phyloP scores from a whole-genome alignment of 53 echinoderm and acorn worm genomes.

The Luidia sarsii region DNA sequence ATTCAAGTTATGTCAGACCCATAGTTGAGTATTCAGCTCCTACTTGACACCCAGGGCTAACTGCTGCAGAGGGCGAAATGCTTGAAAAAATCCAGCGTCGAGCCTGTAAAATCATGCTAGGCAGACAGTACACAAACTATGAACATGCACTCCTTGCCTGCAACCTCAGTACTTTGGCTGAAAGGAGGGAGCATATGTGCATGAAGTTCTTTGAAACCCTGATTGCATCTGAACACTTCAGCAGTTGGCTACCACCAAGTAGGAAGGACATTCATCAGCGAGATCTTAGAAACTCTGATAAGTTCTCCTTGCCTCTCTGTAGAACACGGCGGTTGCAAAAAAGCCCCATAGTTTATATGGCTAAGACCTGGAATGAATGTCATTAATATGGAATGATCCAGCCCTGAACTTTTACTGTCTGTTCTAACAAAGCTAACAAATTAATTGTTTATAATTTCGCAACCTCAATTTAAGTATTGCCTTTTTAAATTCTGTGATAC shows the following conservation, averaged over 20 bases:
- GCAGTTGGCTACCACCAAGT: slow-evolving; percentile 2
- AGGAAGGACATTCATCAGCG: background rate
- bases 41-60: slow-evolving; percentile 14
- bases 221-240: background rate
- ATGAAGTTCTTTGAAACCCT: slow-evolving; percentile 6
- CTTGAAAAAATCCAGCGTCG: slow-evolving; percentile 14
- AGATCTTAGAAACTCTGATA: slow-evolving; percentile 1
- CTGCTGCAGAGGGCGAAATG: background rate
- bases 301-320: background rate
- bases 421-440: no score
- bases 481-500: no score
- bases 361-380: background rate
- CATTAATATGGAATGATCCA: background rate
- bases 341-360: background rate
- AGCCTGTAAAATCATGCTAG: slow-evolving; percentile 30
- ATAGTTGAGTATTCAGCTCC: slow-evolving; percentile 29
- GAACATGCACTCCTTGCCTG: background rate
- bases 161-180: background rate
- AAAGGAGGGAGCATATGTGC: slow-evolving; percentile 16
- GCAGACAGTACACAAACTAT: slow-evolving; percentile 14
- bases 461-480: no score
- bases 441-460: no score
- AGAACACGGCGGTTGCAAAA: background rate
- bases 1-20: slow-evolving; percentile 19
- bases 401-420: no score